Evolutionary conservation across 2,113 vertebrate species (phyloP), one percentile per base, ranked within the genome.

Genomic region (Saccopteryx bilineata): DNA sequence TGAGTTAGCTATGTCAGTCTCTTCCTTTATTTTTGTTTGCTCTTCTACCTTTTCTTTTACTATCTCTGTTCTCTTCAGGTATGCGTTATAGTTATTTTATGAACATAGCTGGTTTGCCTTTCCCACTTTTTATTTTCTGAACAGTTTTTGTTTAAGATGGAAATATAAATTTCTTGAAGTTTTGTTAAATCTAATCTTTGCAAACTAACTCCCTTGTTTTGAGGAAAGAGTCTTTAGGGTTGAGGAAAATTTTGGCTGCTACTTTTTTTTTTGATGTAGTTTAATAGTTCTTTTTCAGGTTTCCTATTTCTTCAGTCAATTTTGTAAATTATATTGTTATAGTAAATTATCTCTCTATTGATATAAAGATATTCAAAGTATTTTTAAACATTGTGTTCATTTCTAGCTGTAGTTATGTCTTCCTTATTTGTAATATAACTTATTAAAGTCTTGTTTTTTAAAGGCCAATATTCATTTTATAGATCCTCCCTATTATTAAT

Each of bases 101-200:
- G 48, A 63, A 61, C 18, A 86, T 94, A 90, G 28, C 28, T 87
- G 76, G 6, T 6, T 94, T 68, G 8, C 3, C 14, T n/a, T 78
- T 82, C 39, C 11, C 9, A 68, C 2, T n/a, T 88, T 82, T 82
- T n/a, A n/a, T 63, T 93, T 95, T 95, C 65, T 87, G n/a, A 97
- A 71, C 31, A 75, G 50, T 56, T 92, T 90, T 95, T 90, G 8
- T 69, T 72, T 65, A 75, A 48, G 21, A 60, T 33, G 26, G 46
- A 24, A 56, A 66, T 68, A 48, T 63, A 85, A 17, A 24, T 93
- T 89, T 89, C 74, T 65, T 52, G 50, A 84, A 85, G 14, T 2
- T 93, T 66, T 85, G 21, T 48, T 74, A 65, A 87, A 58, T 7
- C 2, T 90, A 28, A 9, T 83, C 78, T 11, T 0, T 61, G 74